Conservation (phyloP, 2,888 invertebrate species). For the Apodemia mormo region DNA sequence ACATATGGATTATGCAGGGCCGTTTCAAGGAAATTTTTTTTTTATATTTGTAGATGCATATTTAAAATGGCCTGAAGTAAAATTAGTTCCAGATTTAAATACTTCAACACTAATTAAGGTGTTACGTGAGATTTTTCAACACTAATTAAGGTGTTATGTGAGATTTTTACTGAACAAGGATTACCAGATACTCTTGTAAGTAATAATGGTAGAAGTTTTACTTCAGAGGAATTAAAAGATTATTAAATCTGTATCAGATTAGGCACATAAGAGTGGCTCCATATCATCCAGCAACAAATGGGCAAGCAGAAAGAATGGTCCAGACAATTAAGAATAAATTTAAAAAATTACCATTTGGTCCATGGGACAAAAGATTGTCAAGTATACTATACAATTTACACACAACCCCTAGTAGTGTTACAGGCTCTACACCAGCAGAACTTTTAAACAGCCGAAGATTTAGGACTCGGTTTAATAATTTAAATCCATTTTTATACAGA, state of each 20-base stretch:
- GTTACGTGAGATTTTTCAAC: not conserved
- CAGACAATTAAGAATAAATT: constrained; percentile 1
- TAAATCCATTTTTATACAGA: not conserved
- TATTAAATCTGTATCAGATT: not conserved
- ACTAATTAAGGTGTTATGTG: not conserved
- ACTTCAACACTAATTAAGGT: not conserved
- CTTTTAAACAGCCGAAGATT: not conserved
- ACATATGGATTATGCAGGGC: too few species aligned
- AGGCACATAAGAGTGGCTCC: not conserved
- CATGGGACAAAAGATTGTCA: constrained; percentile 5
- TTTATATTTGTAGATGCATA: too few species aligned
- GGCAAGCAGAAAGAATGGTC: constrained; percentile 1
- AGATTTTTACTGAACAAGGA: not conserved
- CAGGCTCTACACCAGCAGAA: not conserved
- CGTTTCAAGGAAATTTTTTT: too few species aligned
- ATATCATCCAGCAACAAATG: constrained; percentile 5
- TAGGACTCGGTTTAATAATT: not conserved
- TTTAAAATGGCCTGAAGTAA: too few species aligned
- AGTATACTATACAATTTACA: not conserved
- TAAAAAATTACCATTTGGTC: not conserved
- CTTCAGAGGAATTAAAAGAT: not conserved
- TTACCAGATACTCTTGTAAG: not conserved
- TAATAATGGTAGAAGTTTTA: not conserved
- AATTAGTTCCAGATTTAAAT: too few species aligned
- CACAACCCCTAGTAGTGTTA: constrained; percentile 3